Evolutionary conservation across 1,140 invertebrate genomes (phyloP).

Genomic region (Pectinophora gossypiella): DNA sequence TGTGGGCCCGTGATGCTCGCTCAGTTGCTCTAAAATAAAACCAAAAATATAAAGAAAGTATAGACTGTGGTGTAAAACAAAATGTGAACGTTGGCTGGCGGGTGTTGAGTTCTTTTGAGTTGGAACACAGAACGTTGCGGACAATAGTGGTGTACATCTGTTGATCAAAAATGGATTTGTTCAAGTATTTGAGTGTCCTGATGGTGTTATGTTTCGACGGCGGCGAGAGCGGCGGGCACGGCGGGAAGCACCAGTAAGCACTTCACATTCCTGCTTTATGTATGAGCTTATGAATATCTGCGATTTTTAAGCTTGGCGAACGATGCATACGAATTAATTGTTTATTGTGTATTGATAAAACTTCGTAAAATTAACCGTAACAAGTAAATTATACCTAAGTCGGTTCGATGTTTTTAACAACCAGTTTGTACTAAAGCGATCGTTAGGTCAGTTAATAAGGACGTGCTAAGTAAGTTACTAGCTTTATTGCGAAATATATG

Average conservation of each 20-base stretch:
- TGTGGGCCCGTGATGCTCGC: constrained; percentile 20
- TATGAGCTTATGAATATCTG: too few relatives aligned
- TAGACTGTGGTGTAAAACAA: constrained; percentile 37
- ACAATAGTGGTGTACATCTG: constrained; percentile 18
- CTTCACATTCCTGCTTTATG: too few relatives aligned
- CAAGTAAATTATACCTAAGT: too few relatives aligned
- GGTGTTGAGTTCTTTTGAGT: constrained; percentile 21
- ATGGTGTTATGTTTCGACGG: constrained; percentile 40
- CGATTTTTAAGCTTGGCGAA: too few relatives aligned
- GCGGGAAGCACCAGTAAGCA: constrained; percentile 57
- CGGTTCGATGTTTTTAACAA: too few relatives aligned
- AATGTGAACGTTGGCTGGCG: constrained; percentile 42
- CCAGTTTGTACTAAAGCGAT: too few relatives aligned
- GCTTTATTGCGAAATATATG: too few relatives aligned
- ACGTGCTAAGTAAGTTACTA: too few relatives aligned
- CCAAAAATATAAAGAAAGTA: constrained; percentile 40
- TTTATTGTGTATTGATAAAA: too few relatives aligned
- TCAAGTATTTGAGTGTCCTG: constrained; percentile 44
- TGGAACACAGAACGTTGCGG: constrained; percentile 14
- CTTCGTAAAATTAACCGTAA: too few relatives aligned
- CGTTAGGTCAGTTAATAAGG: too few relatives aligned
- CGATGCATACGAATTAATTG: too few relatives aligned
- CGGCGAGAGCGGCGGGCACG: constrained; percentile 54
- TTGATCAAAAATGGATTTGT: constrained; percentile 39
- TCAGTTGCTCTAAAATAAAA: constrained; percentile 36